Base-by-base conservation (phyloP, 2,113 vertebrate species). In the Platichthys flesus region DNA sequence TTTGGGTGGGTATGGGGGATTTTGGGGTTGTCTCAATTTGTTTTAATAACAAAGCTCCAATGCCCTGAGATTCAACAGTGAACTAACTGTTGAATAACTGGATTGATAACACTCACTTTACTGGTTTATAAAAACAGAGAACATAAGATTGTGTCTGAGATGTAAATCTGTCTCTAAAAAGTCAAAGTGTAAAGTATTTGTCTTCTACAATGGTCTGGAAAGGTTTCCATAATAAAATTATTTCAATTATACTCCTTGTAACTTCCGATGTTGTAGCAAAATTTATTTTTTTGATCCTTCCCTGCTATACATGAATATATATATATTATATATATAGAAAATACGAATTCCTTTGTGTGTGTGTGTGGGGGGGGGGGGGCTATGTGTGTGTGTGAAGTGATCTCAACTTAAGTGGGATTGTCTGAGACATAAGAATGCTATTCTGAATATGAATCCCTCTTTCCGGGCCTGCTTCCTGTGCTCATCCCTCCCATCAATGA, bases 181-280 rank as follows among this genome's bases (percentile, higher is more conserved):
- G 96, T 96, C 93, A 82, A 97, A 96, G 95, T 98, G 96, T 97
- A 96, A 88, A 97, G 95, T 98, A 96, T 97, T 96, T 96, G 96
- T 97, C 95, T 96, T 96, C 96, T 96, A 95, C 96, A 97, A 94
- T 96, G 96, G 95, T 96, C 96, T 95, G 95, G 95, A 96, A 96
- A 94, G 94, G 95, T 24, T 97, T 97, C 96, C 96, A 96, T 95
- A 98, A 97, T 99, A 99, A 98, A 99, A 42, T 78, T 60, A 71
- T 84, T 87, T 80, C 59, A 69, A 37, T 26, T 76, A 76, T 54
- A 66, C 8, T 51, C 3, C 20, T 66, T 94, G 94, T 95, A 96
- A 96, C 94, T 94, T 92, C 94, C 93, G 8, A 10, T 3, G 20
- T 10, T 18, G 24, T 56, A 42, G 5, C 2, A 18, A 2, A 24